These are phyloP conservation scores for Polia nebulosa DNA, from an alignment of 2,888 invertebrate genomes.

Conservation along the genomic window DNA sequence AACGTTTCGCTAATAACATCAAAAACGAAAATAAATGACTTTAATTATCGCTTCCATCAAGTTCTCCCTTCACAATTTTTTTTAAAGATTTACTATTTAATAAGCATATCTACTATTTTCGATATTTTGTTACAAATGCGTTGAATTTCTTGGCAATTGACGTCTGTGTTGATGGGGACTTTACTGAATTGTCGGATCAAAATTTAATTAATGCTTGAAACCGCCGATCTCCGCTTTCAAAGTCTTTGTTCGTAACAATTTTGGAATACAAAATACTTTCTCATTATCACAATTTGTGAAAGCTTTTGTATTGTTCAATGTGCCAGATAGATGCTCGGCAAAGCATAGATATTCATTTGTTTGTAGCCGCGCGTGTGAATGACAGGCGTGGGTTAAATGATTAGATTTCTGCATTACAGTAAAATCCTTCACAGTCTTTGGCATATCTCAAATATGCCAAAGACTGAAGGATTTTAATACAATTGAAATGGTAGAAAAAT, in stretches of 20 bases:
- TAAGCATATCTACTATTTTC: slow-evolving; percentile 11
- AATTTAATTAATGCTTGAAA: slow-evolving; percentile 62
- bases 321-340: slow-evolving; percentile 38
- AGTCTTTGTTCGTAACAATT: slow-evolving; percentile 57
- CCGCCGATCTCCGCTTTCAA: slow-evolving; percentile 48
- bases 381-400: slow-evolving; percentile 28
- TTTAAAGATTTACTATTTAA: slow-evolving; percentile 30
- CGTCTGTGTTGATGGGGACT: slow-evolving; percentile 14
- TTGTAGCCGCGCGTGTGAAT: slow-evolving; percentile 22
- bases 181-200: slow-evolving; percentile 55
- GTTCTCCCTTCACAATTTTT: slow-evolving; percentile 15
- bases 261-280: slow-evolving; percentile 60
- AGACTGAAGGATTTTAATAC: slow-evolving; percentile 5
- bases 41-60: slow-evolving; percentile 32
- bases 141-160: slow-evolving; percentile 24
- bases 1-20: slow-evolving; percentile 39
- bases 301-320: slow-evolving; percentile 51
- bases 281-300: slow-evolving; percentile 57
- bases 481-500: background rate
- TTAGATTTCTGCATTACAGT: slow-evolving; percentile 26
- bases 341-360: slow-evolving; percentile 47
- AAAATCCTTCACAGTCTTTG: too few relatives aligned
- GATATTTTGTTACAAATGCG: slow-evolving; percentile 26
- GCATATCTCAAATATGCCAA: background rate
- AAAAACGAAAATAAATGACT: slow-evolving; percentile 30